A percentile compares a stretch with the other conserved stretches of the same genome.
These are phyloP conservation scores for Heteromurus nitidus DNA, from an alignment of 2,888 invertebrate genomes.

Conservation along the genomic window DNA sequence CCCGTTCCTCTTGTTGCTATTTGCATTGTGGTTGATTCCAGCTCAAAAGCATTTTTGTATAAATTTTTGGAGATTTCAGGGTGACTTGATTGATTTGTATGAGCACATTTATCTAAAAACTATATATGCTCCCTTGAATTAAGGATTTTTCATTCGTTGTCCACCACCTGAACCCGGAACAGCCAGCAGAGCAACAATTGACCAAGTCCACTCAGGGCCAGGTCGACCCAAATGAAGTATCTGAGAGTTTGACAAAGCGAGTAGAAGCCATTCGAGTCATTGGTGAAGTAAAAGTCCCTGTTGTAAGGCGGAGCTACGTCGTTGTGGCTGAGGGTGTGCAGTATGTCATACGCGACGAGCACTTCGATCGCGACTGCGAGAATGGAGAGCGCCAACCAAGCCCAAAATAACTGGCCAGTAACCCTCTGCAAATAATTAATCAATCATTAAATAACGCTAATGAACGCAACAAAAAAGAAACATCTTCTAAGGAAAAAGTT, in stretches of 20 bases:
- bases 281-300: constrained; percentile 60
- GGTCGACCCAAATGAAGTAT: constrained; percentile 49
- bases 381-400: constrained; percentile 47
- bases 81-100: no score
- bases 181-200: constrained; percentile 38
- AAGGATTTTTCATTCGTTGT: not conserved
- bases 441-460: not conserved
- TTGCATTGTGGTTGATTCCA: no score
- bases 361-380: constrained; percentile 48
- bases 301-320: constrained; percentile 49
- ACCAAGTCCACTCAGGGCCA: constrained; percentile 23
- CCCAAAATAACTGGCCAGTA: constrained; percentile 41
- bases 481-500: not conserved
- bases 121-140: no score
- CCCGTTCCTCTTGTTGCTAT: no score
- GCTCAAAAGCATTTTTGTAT: no score
- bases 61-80: no score
- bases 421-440: constrained; percentile 30
- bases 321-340: constrained; percentile 60
- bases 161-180: not conserved
- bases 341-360: constrained; percentile 47
- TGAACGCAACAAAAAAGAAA: not conserved
- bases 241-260: constrained; percentile 53
- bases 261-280: constrained; percentile 57
- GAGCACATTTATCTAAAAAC: no score